A percentile compares a stretch with the other conserved stretches of the same genome.
phyloP scores from a whole-genome alignment of 2,797 vertebrate genomes.

The Enteromius argenteus region DNA sequence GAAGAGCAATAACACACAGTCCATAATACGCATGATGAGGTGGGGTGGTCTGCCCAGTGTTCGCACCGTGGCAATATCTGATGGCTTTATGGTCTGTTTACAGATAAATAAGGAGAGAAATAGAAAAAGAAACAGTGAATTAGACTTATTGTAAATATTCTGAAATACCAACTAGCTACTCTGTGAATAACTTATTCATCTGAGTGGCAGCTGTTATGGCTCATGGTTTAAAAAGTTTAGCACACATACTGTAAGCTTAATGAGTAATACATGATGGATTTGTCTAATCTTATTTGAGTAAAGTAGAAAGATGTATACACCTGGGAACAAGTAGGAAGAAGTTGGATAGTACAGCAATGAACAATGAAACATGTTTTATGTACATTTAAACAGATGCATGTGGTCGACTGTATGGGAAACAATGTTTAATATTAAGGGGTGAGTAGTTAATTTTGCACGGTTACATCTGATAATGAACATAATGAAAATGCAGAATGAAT shows the following conservation, averaged over 20 bases:
- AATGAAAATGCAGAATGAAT: neutral
- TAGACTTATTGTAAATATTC: neutral
- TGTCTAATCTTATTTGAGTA: neutral
- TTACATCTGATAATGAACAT: neutral
- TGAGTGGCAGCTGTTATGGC: neutral
- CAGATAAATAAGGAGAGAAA: neutral
- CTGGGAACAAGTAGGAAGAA: neutral
- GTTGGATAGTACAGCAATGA: neutral
- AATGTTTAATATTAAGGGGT: neutral
- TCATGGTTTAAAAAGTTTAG: neutral
- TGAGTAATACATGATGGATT: slow-evolving; percentile 1
- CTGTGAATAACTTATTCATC: neutral
- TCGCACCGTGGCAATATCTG: slow-evolving; percentile 93
- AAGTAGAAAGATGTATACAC: neutral
- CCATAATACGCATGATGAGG: slow-evolving; percentile 99
- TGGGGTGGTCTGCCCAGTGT: slow-evolving; percentile 92
- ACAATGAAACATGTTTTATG: neutral
- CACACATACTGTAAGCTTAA: neutral
- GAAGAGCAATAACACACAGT: slow-evolving; percentile 94
- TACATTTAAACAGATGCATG: neutral
- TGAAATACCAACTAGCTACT: neutral
- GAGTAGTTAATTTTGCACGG: neutral
- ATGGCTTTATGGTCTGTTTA: slow-evolving; percentile 91
- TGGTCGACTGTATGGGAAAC: neutral
- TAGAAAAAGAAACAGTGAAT: slow-evolving; percentile 24